phyloP scores from a whole-genome alignment of 2,888 invertebrate species.

The Andrena bicolor region DNA sequence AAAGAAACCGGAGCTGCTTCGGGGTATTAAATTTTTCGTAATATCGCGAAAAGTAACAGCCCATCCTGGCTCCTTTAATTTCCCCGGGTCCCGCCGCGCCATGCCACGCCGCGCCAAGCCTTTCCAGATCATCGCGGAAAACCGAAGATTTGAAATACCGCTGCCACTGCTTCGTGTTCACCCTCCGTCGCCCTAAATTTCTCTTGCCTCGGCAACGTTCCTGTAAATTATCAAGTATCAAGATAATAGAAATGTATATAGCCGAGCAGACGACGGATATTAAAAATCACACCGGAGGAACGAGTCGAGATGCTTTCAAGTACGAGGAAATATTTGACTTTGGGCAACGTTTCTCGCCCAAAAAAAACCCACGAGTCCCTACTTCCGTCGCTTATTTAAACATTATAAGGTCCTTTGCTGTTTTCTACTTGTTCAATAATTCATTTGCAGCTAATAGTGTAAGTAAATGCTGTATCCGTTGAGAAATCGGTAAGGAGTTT shows the following conservation, averaged over 20 bases:
- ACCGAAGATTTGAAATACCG: not conserved
- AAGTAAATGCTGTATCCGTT: too few species aligned
- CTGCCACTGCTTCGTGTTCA: not conserved
- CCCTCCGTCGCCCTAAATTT: not conserved
- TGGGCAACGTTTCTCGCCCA: not conserved
- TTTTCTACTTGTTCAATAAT: not conserved
- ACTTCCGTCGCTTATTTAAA: too few species aligned
- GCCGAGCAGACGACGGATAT: conserved; percentile 4
- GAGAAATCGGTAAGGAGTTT: too few species aligned
- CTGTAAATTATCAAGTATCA: not conserved
- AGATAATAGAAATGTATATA: not conserved
- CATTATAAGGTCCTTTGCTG: not conserved
- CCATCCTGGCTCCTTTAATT: not conserved
- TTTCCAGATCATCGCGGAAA: too few species aligned
- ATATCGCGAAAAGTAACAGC: not conserved
- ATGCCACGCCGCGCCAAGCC: too few species aligned
- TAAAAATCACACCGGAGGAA: conserved; percentile 16
- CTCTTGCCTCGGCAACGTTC: not conserved
- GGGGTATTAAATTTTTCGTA: conserved; percentile 27
- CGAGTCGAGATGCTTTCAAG: not conserved
- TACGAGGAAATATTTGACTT: conserved; percentile 4
- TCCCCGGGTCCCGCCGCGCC: too few species aligned
- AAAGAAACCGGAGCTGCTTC: not conserved
- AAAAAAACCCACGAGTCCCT: not conserved
- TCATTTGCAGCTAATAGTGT: not conserved